Conservation (phyloP, 2,888 invertebrate genomes). For the Drosophila gaucha region DNA sequence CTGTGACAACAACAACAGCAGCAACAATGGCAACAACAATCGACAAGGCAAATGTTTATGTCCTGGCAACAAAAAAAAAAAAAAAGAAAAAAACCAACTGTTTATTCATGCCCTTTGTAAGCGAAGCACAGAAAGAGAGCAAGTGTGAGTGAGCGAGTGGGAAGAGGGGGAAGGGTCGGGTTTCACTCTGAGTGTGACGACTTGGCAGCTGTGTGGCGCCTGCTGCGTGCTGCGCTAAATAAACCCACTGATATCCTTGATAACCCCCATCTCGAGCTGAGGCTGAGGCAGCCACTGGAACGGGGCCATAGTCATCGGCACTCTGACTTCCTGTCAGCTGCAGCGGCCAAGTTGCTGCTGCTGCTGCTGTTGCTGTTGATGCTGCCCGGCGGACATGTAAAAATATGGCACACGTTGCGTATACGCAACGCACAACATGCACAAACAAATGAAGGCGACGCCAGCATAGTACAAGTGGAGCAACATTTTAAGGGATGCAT, state of each 20-base stretch:
- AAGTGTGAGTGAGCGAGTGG: not conserved
- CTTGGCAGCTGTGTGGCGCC: slow-evolving; percentile 38
- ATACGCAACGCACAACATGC: slow-evolving; percentile 65
- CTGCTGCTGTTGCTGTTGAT: slow-evolving; percentile 17
- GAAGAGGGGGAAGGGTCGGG: not conserved
- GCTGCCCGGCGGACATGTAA: slow-evolving; percentile 66
- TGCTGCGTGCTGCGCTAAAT: slow-evolving; percentile 53
- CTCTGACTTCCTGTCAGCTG: slow-evolving; percentile 52
- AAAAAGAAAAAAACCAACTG: slow-evolving; percentile 27
- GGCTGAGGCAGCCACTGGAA: not conserved
- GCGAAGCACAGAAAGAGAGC: not conserved
- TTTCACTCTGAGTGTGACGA: slow-evolving; percentile 16
- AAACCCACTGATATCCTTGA: slow-evolving; percentile 57
- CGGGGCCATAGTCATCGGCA: slow-evolving; percentile 33
- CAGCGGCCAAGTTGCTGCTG: slow-evolving; percentile 30
- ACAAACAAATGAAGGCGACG: slow-evolving; percentile 26
- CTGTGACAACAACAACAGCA: slow-evolving; percentile 39
- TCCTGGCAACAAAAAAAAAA: slow-evolving; percentile 9
- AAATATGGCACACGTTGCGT: slow-evolving; percentile 74
- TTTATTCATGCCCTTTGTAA: slow-evolving; percentile 55
- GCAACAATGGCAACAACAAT: slow-evolving; percentile 23
- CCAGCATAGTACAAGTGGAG: not conserved
- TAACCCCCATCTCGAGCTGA: slow-evolving; percentile 5
- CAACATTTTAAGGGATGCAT: not conserved
- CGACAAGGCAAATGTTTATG: slow-evolving; percentile 42